A percentile compares a stretch with the other conserved stretches of the same genome.
These are phyloP conservation scores for Ptilonorhynchus violaceus DNA, from an alignment of 2,113 vertebrate genomes.

Conservation along the genomic window DNA sequence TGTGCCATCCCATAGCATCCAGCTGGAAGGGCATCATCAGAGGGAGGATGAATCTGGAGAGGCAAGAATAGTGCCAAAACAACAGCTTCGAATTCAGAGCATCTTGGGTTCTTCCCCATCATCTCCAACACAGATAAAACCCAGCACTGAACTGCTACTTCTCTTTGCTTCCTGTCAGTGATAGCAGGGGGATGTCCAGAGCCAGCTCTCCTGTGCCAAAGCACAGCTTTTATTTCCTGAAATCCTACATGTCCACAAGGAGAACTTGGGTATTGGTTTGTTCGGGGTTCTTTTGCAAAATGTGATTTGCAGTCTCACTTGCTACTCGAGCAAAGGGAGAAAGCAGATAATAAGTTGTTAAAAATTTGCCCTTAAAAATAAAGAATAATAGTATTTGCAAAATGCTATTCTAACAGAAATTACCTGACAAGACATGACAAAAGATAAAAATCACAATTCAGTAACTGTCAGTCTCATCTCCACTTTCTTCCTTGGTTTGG, in stretches of 20 bases:
- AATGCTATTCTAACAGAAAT: neutral
- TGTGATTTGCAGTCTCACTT: neutral
- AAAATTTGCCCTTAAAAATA: neutral
- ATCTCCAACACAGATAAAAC: neutral
- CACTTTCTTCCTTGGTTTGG: neutral
- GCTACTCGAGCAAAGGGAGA: neutral
- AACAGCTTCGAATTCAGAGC: neutral
- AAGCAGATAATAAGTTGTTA: neutral
- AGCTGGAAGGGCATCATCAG: neutral
- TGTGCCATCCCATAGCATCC: neutral
- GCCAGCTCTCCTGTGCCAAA: neutral
- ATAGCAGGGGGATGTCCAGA: neutral
- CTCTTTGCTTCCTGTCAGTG: neutral
- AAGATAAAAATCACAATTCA: neutral
- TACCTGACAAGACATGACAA: neutral
- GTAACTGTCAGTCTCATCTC: neutral
- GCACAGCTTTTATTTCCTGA: neutral
- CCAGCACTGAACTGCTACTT: neutral
- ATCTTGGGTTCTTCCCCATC: neutral
- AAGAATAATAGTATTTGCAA: neutral
- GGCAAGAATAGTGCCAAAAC: constrained; percentile 32
- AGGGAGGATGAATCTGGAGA: neutral
- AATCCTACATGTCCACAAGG: neutral
- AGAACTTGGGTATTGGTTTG: neutral
- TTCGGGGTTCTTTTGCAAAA: neutral